phyloP scores from a whole-genome alignment of 2,888 invertebrate species.

The Strigamia transsilvanica region DNA sequence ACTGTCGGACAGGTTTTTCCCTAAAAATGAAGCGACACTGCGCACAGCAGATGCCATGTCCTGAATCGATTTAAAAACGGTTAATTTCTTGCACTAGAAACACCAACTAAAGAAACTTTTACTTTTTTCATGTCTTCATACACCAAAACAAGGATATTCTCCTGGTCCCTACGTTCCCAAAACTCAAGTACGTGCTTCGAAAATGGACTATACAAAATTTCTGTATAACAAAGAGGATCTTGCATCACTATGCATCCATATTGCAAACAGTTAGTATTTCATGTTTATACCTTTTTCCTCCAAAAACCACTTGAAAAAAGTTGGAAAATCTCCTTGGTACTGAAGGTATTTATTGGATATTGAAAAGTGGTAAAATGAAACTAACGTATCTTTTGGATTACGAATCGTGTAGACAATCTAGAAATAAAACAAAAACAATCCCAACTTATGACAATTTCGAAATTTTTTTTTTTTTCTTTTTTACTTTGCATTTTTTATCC shows the following conservation, averaged over 20 bases:
- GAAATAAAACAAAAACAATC: too few species aligned
- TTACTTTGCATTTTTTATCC: constrained; percentile 57
- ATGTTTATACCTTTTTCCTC: neutral
- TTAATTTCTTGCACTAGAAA: neutral
- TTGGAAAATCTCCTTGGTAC: constrained; percentile 34
- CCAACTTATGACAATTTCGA: too few species aligned
- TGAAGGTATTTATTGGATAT: neutral
- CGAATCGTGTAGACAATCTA: constrained; percentile 85
- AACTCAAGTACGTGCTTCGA: constrained; percentile 82
- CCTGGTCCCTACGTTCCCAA: constrained; percentile 72
- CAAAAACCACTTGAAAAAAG: constrained; percentile 27
- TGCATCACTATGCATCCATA: too few species aligned
- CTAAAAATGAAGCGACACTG: constrained; percentile 77
- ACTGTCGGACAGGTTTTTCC: constrained; percentile 72
- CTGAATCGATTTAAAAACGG: constrained; percentile 61
- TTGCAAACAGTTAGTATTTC: too few species aligned
- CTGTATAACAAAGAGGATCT: constrained; percentile 51
- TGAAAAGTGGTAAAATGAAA: constrained; percentile 74
- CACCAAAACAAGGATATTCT: constrained; percentile 78
- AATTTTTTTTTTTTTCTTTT: neutral
- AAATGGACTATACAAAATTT: constrained; percentile 79
- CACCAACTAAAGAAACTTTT: constrained; percentile 55
- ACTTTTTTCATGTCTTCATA: constrained; percentile 81
- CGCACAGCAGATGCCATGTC: constrained; percentile 74
- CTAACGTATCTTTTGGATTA: constrained; percentile 85